phyloP scores from a whole-genome alignment of 2,888 invertebrate genomes.

The Parapristionchus giblindavisi region DNA sequence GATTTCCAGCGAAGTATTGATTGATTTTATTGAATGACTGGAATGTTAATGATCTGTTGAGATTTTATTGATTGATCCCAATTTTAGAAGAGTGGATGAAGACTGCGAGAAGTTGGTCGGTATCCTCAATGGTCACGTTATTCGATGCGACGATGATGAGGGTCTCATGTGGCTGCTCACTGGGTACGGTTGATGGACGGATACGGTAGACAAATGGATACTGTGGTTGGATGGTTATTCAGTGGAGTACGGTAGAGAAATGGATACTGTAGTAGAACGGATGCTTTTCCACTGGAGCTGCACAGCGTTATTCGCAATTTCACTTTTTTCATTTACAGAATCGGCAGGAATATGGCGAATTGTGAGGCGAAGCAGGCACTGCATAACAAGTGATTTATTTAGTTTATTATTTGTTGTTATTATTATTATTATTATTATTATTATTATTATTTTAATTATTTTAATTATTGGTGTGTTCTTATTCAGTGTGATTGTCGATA shows the following conservation, averaged over 20 bases:
- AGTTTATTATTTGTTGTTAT: background rate
- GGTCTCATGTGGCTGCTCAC: constrained; percentile 15
- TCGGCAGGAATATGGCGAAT: constrained; percentile 25
- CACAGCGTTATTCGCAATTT: too few relatives aligned
- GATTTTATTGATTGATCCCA: background rate
- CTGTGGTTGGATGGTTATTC: too few relatives aligned
- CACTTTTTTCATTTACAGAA: constrained; percentile 3
- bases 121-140: constrained; percentile 2
- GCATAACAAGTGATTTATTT: background rate
- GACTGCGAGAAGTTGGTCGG: background rate
- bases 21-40: background rate
- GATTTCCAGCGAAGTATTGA: constrained; percentile 13
- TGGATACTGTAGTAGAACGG: too few relatives aligned
- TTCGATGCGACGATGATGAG: constrained; percentile 1
- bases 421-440: too few relatives aligned
- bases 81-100: constrained; percentile 6
- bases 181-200: constrained; percentile 4
- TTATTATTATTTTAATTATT: background rate
- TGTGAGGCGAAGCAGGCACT: constrained; percentile 8
- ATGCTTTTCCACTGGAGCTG: too few relatives aligned
- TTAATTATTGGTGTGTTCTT: background rate
- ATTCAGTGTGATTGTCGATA: constrained; percentile 9
- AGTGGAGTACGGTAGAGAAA: too few relatives aligned
- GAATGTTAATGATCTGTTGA: background rate
- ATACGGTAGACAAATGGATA: background rate